Percentiles rank a stretch among this genome's conserved stretches.
These are phyloP conservation scores for Poliocrania exsul DNA, from an alignment of 2,797 vertebrate genomes.

Conservation along the genomic window DNA sequence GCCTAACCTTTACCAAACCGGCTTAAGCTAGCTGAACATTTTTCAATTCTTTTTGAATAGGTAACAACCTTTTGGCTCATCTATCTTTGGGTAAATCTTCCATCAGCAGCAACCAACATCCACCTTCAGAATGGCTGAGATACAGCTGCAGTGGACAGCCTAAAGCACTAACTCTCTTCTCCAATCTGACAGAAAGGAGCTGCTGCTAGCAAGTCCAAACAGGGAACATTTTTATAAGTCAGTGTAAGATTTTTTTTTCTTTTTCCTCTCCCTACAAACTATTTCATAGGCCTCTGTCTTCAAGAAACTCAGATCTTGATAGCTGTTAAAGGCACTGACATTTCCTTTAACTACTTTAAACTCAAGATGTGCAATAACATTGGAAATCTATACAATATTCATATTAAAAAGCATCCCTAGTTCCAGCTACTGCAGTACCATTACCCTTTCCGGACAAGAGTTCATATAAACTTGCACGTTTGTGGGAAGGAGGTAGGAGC, in stretches of 20 bases:
- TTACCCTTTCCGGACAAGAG: neutral
- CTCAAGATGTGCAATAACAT: neutral
- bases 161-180: neutral
- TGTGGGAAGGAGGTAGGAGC: neutral
- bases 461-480: neutral
- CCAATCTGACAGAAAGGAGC: neutral
- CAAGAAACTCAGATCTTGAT: neutral
- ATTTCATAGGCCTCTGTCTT: neutral
- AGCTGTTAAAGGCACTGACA: neutral
- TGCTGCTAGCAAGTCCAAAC: neutral
- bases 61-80: neutral
- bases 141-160: neutral
- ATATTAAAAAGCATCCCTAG: neutral
- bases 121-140: neutral
- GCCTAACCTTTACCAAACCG: neutral
- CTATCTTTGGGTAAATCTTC: neutral
- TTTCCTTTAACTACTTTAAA: neutral
- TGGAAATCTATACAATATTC: neutral
- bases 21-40: neutral
- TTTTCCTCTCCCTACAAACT: neutral
- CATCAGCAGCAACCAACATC: neutral
- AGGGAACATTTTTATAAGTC: neutral
- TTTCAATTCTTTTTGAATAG: neutral
- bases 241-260: neutral
- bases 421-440: neutral